phyloP scores from a whole-genome alignment of 2,888 invertebrate species.

The Chloromyia formosa region DNA sequence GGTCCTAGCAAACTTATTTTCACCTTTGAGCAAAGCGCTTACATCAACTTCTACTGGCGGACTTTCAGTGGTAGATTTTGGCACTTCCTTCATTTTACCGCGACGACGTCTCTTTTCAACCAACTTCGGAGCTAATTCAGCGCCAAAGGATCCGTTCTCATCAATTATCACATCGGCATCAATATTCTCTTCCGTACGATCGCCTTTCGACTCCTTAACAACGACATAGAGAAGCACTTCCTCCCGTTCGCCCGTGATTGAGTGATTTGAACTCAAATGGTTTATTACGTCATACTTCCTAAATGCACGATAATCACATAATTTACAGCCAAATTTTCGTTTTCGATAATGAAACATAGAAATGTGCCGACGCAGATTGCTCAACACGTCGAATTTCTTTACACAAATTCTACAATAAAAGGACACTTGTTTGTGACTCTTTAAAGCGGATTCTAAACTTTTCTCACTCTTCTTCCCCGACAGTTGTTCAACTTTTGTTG shows the following conservation, averaged over 20 bases:
- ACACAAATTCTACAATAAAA: conserved; percentile 62
- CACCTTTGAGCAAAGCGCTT: not conserved
- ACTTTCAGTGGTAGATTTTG: conserved; percentile 31
- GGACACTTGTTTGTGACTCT: conserved; percentile 44
- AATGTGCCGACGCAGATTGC: conserved; percentile 63
- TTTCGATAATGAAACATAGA: conserved; percentile 63
- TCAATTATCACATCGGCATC: conserved; percentile 59
- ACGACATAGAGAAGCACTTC: conserved; percentile 60
- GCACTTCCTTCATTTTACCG: conserved; percentile 33
- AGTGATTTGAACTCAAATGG: conserved; percentile 72
- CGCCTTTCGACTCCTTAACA: conserved; percentile 57
- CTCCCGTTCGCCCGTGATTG: conserved; percentile 68
- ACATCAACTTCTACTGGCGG: not conserved
- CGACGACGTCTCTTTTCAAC: conserved; percentile 50
- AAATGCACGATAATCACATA: conserved; percentile 76
- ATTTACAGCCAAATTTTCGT: conserved; percentile 77
- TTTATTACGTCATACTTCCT: conserved; percentile 72
- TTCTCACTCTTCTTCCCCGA: not conserved
- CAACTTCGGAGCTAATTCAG: conserved; percentile 12
- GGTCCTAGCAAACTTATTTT: conserved; percentile 53
- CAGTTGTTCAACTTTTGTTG: not conserved
- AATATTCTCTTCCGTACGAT: conserved; percentile 58
- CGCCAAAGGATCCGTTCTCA: conserved; percentile 47
- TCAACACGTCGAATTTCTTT: conserved; percentile 61
- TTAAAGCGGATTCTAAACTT: conserved; percentile 15